Conservation (phyloP, 2,797 vertebrate species). For the Glossophaga mutica region DNA sequence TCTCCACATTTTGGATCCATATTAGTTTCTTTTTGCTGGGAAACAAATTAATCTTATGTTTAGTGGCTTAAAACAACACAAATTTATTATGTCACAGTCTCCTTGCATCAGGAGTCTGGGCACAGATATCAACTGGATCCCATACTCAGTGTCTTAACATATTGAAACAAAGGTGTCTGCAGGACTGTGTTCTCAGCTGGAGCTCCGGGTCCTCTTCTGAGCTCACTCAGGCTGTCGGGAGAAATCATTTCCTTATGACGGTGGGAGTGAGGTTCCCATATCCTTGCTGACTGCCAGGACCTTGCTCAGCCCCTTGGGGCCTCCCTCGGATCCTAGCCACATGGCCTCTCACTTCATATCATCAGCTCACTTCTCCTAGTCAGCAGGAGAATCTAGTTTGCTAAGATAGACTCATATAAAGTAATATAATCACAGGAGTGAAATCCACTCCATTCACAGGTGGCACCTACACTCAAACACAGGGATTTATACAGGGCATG, state of each 20-base stretch:
- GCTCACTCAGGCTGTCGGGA: background rate
- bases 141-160: background rate
- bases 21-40: background rate
- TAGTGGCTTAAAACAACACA: background rate
- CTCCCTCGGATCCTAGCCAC: background rate
- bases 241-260: background rate
- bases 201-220: background rate
- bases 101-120: background rate
- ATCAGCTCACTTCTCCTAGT: background rate
- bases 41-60: background rate
- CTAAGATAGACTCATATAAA: background rate
- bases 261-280: too few species aligned
- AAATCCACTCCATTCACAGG: background rate
- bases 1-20: background rate
- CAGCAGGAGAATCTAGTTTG: background rate
- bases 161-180: background rate
- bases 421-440: background rate
- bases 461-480: background rate
- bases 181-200: background rate
- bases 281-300: background rate
- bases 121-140: fast-evolving
- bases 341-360: background rate
- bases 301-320: background rate
- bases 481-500: background rate
- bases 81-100: background rate